These are phyloP conservation scores for honey bee (Apis mellifera) DNA, from an alignment of 1,140 invertebrate species.

Conservation along the genomic window DNA sequence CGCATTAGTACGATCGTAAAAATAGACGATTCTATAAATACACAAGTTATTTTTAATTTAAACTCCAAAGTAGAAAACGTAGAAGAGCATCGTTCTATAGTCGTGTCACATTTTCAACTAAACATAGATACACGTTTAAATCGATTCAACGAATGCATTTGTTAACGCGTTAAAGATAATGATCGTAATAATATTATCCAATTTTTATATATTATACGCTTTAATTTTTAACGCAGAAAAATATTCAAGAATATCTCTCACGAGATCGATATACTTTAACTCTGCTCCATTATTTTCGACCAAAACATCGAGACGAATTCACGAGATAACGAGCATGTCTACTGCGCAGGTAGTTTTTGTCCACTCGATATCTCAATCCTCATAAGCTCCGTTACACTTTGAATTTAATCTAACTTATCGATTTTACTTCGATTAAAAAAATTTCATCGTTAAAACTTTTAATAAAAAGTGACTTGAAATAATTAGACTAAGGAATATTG, in stretches of 20 bases:
- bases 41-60: constrained; percentile 37
- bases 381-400: neutral
- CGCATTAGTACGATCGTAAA: constrained; percentile 37
- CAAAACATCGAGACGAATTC: no score
- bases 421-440: neutral
- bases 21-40: constrained; percentile 46
- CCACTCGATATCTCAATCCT: no score
- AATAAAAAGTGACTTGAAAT: neutral
- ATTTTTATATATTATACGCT: no score
- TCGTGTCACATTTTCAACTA: neutral
- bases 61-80: neutral
- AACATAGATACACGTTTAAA: neutral
- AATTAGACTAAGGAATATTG: neutral
- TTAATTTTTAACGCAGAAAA: no score
- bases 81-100: constrained; percentile 1
- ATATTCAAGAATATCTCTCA: no score
- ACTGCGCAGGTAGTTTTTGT: no score
- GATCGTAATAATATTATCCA: neutral
- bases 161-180: neutral
- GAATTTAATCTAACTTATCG: neutral
- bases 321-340: no score
- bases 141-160: neutral
- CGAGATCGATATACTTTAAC: no score
- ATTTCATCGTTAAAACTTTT: constrained; percentile 17
- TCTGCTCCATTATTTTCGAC: no score